A percentile compares a stretch with the other conserved stretches of the same genome.
Conservation (phyloP, 2,797 vertebrate genomes). For the Thunnus albacares region DNA sequence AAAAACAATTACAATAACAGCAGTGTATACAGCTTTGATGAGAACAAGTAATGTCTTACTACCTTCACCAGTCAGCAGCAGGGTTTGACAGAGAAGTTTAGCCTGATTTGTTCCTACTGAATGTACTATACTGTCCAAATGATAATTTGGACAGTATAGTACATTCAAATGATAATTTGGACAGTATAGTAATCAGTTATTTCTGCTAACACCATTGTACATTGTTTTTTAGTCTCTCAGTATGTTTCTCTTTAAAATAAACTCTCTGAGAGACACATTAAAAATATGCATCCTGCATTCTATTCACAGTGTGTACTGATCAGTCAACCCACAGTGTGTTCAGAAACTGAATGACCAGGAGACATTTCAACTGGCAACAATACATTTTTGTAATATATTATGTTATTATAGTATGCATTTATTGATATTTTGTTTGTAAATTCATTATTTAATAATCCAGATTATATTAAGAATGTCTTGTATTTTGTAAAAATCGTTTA, state of each 20-base stretch:
- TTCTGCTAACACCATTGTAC: no score
- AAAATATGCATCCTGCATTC: background rate
- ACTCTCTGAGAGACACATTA: background rate
- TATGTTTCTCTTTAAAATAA: background rate
- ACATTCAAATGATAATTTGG: no score
- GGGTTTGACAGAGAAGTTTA: background rate
- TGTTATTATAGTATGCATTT: background rate
- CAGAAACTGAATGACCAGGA: background rate
- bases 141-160: no score
- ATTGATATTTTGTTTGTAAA: no score
- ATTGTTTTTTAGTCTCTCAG: no score
- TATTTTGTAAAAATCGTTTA: background rate
- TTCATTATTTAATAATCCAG: background rate
- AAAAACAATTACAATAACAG: background rate
- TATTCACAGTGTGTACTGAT: background rate
- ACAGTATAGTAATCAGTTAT: no score
- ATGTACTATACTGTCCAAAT: no score
- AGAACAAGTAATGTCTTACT: background rate
- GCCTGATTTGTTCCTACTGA: no score
- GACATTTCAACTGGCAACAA: background rate
- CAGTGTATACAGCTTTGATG: background rate
- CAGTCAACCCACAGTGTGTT: background rate
- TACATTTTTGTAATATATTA: background rate
- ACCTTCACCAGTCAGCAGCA: conserved; percentile 5
- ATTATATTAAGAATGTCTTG: background rate